Conservation (phyloP, 37 sponge, comb jelly and placozoan species). For the Lycopodina hypogea region DNA sequence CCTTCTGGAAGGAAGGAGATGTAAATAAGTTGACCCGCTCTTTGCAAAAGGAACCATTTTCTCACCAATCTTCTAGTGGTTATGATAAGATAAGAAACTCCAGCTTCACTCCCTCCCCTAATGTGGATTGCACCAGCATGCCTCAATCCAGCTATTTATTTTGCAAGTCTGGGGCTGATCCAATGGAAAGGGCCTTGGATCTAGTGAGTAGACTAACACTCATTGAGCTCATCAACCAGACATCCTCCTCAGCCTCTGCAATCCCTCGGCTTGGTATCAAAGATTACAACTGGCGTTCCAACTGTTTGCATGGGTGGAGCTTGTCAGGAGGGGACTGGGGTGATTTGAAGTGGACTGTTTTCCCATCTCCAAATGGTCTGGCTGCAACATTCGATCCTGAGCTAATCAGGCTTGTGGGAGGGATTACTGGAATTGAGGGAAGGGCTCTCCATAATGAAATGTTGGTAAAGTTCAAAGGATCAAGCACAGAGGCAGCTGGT, state of each 20-base stretch:
- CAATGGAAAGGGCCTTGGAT: constrained; percentile 54
- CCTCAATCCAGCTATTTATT: too few species aligned
- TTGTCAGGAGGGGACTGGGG: constrained; percentile 55
- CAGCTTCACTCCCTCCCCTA: constrained; percentile 44
- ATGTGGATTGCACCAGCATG: too few species aligned
- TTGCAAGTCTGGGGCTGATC: too few species aligned
- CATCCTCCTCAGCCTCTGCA: constrained; percentile 73
- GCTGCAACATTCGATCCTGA: constrained; percentile 62
- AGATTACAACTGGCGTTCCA: constrained; percentile 81
- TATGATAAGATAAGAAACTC: too few species aligned
- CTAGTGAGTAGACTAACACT: constrained; percentile 48
- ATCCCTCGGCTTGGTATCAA: constrained; percentile 69
- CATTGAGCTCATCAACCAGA: constrained; percentile 57
- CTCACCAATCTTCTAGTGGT: too few species aligned
- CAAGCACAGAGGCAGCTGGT: too few species aligned
- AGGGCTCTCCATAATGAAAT: constrained; percentile 67
- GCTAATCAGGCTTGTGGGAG: constrained; percentile 39
- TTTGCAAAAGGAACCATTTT: too few species aligned
- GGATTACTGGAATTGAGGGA: constrained; percentile 53
- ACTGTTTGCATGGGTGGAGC: constrained; percentile 77
- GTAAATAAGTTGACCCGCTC: too few species aligned
- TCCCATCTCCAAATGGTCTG: constrained; percentile 69
- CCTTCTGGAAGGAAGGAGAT: too few species aligned
- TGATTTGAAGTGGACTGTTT: constrained; percentile 70
- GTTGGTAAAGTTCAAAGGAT: constrained; percentile 47